These are phyloP conservation scores for Lysiphlebus fabarum DNA, from an alignment of 1,140 invertebrate species.

Conservation along the genomic window DNA sequence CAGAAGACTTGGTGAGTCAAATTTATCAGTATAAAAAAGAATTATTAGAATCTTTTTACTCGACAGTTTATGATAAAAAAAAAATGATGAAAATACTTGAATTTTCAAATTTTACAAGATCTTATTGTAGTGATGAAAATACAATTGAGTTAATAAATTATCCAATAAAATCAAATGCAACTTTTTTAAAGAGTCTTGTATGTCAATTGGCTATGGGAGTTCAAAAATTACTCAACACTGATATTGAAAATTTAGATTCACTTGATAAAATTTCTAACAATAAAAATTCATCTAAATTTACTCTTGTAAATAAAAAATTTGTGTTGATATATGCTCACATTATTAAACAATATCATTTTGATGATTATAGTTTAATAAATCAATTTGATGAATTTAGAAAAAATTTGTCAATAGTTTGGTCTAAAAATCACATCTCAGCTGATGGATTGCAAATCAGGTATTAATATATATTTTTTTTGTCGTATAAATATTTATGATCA, in stretches of 20 bases:
- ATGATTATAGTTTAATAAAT: constrained; percentile 28
- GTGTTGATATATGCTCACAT: constrained; percentile 44
- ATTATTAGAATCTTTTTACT: constrained; percentile 46
- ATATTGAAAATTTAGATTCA: constrained; percentile 30
- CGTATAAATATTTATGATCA: constrained; percentile 13
- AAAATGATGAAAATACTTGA: constrained; percentile 46
- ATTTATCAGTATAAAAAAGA: constrained; percentile 34
- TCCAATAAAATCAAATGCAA: constrained; percentile 38
- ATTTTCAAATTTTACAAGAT: constrained; percentile 40
- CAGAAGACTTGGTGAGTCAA: constrained; percentile 39
- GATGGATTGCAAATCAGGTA: constrained; percentile 44
- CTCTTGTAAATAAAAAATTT: constrained; percentile 39
- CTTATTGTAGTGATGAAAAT: constrained; percentile 35
- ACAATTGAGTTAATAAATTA: constrained; percentile 38
- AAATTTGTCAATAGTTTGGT: constrained; percentile 37
- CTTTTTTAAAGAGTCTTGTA: constrained; percentile 38
- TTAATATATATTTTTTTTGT: constrained; percentile 11
- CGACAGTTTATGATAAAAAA: constrained; percentile 37
- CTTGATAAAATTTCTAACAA: constrained; percentile 15
- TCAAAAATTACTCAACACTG: constrained; percentile 37
- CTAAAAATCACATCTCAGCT: constrained; percentile 22
- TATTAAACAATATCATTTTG: constrained; percentile 36
- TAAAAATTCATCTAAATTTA: constrained; percentile 41
- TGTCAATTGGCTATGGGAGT: constrained; percentile 38
- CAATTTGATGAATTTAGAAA: constrained; percentile 29